Evolutionary conservation across 2,113 vertebrate genomes (phyloP).

Genomic region (Solenodon paradoxus): DNA sequence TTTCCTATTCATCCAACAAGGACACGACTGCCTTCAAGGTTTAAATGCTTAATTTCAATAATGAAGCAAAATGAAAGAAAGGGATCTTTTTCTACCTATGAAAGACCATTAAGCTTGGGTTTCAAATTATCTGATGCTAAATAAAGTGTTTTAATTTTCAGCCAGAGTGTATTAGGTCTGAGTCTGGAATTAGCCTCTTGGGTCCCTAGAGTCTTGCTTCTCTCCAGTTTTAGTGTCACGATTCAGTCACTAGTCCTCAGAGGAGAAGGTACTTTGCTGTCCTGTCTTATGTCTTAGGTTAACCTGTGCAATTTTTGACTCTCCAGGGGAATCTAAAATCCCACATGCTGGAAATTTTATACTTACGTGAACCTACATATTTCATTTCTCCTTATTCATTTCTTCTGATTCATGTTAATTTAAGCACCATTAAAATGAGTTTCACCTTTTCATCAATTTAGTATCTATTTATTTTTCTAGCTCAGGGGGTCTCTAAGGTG

Average conservation of each 20-base stretch:
- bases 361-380: neutral
- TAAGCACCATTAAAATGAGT: neutral
- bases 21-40: neutral
- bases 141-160: constrained; percentile 37
- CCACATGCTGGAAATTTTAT: neutral
- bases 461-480: neutral
- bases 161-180: neutral
- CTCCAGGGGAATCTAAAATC: neutral
- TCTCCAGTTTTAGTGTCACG: neutral
- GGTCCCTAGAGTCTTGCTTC: neutral
- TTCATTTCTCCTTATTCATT: neutral
- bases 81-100: neutral
- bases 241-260: neutral
- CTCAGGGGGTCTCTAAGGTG: neutral
- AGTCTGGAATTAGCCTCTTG: neutral
- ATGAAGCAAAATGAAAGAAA: neutral
- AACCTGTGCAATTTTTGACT: neutral
- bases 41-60: neutral
- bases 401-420: neutral
- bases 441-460: neutral
- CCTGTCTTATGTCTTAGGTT: neutral
- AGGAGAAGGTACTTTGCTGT: neutral
- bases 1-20: neutral
- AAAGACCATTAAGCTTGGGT: neutral
- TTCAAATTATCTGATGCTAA: constrained; percentile 21